phyloP scores from a whole-genome alignment of 2,113 vertebrate species.

The Apteryx mantelli region DNA sequence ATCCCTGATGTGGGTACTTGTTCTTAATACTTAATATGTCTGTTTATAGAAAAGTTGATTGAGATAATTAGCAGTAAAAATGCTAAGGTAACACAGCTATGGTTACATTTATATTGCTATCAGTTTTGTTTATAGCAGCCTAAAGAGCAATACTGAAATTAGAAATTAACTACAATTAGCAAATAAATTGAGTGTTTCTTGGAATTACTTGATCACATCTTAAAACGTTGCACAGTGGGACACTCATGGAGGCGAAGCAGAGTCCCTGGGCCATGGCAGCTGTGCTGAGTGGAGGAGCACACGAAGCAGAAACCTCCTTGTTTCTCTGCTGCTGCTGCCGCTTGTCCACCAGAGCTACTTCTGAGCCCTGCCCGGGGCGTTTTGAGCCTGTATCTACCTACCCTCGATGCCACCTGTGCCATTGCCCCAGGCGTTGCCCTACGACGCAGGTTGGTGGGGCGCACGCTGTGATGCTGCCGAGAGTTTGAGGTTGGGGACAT shows the following conservation, averaged over 20 bases:
- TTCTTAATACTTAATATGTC: constrained; percentile 36
- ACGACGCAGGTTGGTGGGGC: background rate
- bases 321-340: background rate
- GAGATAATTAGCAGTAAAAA: constrained; percentile 66
- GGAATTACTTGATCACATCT: constrained; percentile 54
- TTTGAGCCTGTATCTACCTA: background rate
- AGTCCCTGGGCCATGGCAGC: background rate
- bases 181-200: constrained; percentile 70
- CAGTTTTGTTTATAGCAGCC: constrained; percentile 66
- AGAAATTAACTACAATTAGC: constrained; percentile 71
- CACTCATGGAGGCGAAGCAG: background rate
- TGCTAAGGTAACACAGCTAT: constrained; percentile 15
- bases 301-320: background rate
- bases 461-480: background rate
- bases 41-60: constrained; percentile 65
- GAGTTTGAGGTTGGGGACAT: rapidly evolving
- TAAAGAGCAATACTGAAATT: constrained; percentile 61
- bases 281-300: background rate
- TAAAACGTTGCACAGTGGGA: background rate
- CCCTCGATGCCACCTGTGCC: background rate
- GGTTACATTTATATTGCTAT: constrained; percentile 60
- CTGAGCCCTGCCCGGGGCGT: background rate
- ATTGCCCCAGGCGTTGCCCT: background rate
- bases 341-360: background rate
- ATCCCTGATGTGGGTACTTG: constrained; percentile 34